These are phyloP conservation scores for Orchesellides sinensis DNA, from an alignment of 2,888 invertebrate genomes.

Conservation along the genomic window DNA sequence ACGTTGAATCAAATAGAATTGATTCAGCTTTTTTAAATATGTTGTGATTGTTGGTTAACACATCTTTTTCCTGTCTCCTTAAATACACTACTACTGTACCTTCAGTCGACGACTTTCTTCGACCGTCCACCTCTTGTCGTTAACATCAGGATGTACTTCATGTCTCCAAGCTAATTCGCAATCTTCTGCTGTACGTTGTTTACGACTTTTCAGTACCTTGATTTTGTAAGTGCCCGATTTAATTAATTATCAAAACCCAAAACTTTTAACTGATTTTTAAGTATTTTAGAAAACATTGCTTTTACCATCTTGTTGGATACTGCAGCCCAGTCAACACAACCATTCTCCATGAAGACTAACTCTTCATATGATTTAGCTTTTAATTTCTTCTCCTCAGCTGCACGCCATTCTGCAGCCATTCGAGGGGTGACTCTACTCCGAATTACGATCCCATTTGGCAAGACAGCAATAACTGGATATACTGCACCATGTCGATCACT, in stretches of 20 bases:
- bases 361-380: conserved; percentile 51
- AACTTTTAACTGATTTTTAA: not conserved
- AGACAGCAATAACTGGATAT: conserved; percentile 28
- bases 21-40: not conserved
- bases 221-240: too few species aligned
- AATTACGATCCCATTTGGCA: conserved; percentile 22
- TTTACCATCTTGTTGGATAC: conserved; percentile 63
- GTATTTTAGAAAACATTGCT: not conserved
- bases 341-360: conserved; percentile 44
- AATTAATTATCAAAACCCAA: too few species aligned
- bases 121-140: conserved; percentile 60
- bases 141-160: conserved; percentile 60
- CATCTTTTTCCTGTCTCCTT: too few species aligned
- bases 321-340: conserved; percentile 63
- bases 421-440: conserved; percentile 32
- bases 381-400: conserved; percentile 36
- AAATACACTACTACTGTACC: conserved; percentile 26
- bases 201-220: conserved; percentile 67
- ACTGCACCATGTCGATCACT: conserved; percentile 42
- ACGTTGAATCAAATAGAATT: not conserved
- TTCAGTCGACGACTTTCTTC: conserved; percentile 58
- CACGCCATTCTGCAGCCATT: conserved; percentile 52
- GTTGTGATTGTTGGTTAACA: too few species aligned
- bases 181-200: conserved; percentile 63
- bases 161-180: conserved; percentile 67